These are phyloP conservation scores for Echinometra lucunter DNA, from an alignment of 53 echinoderm and acorn worm genomes.

Conservation along the genomic window DNA sequence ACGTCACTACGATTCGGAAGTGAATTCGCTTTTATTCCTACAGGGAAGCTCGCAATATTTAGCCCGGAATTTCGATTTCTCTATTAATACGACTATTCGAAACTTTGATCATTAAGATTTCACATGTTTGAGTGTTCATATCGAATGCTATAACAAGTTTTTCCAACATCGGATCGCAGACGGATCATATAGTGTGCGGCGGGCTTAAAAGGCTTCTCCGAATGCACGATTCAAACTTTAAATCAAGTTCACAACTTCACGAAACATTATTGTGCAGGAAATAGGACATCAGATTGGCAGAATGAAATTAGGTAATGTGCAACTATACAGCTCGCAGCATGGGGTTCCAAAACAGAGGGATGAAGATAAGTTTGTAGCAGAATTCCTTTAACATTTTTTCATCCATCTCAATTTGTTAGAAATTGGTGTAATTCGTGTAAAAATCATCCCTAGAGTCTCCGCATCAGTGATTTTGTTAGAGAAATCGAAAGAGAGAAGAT, in stretches of 20 bases:
- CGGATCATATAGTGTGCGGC: too few relatives aligned
- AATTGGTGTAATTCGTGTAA: not conserved
- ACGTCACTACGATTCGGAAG: too few relatives aligned
- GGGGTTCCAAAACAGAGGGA: not conserved
- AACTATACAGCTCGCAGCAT: constrained; percentile 4
- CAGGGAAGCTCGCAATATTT: too few relatives aligned
- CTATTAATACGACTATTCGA: too few relatives aligned
- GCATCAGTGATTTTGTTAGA: not conserved
- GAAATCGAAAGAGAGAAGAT: not conserved
- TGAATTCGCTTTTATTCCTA: too few relatives aligned
- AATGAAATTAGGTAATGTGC: constrained; percentile 1
- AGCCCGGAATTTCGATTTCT: too few relatives aligned
- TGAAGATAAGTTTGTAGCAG: not conserved
- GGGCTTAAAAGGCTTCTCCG: not conserved
- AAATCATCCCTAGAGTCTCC: not conserved
- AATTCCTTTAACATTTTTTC: not conserved
- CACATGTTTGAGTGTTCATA: too few relatives aligned
- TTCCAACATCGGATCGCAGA: too few relatives aligned
- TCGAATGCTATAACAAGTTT: too few relatives aligned
- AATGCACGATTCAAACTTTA: not conserved
- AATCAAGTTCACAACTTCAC: constrained; percentile 4
- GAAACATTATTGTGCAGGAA: not conserved
- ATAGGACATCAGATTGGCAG: not conserved
- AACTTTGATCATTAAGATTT: too few relatives aligned
- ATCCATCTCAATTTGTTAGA: not conserved